Percentiles rank a stretch among this genome's conserved stretches.
Evolutionary conservation across 2,113 vertebrate species (phyloP).

Genomic region (Ivindomyrus marchei): DNA sequence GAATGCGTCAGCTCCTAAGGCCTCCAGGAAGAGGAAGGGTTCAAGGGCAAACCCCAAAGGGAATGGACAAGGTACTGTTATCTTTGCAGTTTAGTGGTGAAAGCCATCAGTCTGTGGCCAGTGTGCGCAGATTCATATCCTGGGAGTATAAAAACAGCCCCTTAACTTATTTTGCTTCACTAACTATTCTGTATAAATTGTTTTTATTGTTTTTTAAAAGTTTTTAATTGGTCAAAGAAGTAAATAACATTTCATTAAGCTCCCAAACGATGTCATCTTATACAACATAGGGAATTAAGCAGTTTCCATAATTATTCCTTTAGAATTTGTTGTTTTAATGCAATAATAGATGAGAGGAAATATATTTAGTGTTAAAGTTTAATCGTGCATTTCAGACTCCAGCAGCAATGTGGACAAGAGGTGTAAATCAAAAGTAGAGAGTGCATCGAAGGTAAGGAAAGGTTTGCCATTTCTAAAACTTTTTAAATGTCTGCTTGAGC

Average conservation of each 20-base stretch:
- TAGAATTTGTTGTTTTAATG: not conserved
- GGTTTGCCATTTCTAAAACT: not conserved
- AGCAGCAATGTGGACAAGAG: constrained; percentile 20
- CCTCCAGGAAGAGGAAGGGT: constrained; percentile 54
- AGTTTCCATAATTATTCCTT: not conserved
- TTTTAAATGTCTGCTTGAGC: not conserved
- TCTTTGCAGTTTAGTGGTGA: not conserved
- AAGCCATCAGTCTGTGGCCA: not conserved
- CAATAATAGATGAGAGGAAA: not conserved
- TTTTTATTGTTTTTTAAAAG: no score
- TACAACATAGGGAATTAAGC: not conserved
- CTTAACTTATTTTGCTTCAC: not conserved
- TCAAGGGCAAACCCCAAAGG: constrained; percentile 52
- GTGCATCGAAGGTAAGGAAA: constrained; percentile 30
- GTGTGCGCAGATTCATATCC: not conserved
- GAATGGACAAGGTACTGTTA: constrained; percentile 20
- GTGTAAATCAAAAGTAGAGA: constrained; percentile 15
- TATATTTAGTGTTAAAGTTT: not conserved
- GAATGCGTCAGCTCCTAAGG: constrained; percentile 51
- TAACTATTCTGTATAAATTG: not conserved
- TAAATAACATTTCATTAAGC: not conserved
- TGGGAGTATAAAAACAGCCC: no score
- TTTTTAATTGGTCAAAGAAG: not conserved
- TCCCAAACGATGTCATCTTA: not conserved
- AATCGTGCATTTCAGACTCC: constrained; percentile 22